Evolutionary conservation across 1,140 invertebrate species (phyloP), one percentile per base, ranked within the genome.

Genomic region (Sogatella furcifera): DNA sequence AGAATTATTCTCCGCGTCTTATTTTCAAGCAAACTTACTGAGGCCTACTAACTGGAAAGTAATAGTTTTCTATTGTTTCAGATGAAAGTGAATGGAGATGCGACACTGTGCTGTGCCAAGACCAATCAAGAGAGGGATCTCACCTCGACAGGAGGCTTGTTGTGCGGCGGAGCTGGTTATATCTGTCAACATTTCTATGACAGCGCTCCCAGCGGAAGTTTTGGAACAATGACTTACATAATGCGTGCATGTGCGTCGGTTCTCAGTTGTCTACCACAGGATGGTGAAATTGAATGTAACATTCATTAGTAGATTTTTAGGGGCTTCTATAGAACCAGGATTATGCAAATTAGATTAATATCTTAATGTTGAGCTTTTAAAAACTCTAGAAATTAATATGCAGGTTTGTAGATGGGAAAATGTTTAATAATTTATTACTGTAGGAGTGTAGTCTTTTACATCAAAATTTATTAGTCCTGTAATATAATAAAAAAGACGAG

Each of bases 141-240:
- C 17, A 80, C 78, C 8, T 73, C 76, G 52, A 73, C 76, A 44
- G 85, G 86, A 41, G 81, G 80, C 63, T 72, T 90, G 15, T 74
- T 91, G 3, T 97, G 95, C 71, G 90, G 90, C 38, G 95, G 95
- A 38, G 90, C 93, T 42, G 92, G 90, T 0, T 92, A 89, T 62
- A 92, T 99, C 62, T 98, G 96, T 74, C 90, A 93, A 74, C 92
- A 97, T 75, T 91, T 99, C 70, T 99, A 98, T 73, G 97, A 99
- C 73, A 92, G 88, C 72, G 96, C 97, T 17, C 97, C 97, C 5
- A 97, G 93, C 73, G 97, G 97, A 44, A 87, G 86, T 69, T 98
- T 84, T 75, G 97, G 97, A 58, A 98, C 96, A 15, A 97, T 98
- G 92, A 96, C 94, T 0, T 99, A 98, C 69, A 82, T 99, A 67